Base-by-base conservation (phyloP, 1,140 invertebrate species). In the Limonius californicus region DNA sequence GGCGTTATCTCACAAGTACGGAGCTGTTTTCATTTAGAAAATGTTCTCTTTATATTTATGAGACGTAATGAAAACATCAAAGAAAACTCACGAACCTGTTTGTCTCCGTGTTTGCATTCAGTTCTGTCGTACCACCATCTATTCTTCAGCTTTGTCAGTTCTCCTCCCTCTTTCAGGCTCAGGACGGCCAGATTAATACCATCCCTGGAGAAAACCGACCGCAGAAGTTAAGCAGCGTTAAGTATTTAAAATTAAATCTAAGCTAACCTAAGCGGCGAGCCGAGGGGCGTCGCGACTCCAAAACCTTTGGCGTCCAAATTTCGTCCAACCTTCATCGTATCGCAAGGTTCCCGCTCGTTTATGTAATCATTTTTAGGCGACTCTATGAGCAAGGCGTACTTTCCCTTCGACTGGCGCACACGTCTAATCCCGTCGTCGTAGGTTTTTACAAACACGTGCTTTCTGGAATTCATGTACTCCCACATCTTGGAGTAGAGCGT, bases 331-430 rank as follows among this genome's bases (percentile, higher is more conserved):
- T 94, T 95, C 89, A 97, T 95, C 1, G 96, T 96, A 73, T 98
- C 92, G 78, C 97, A 98, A 0, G 94, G 95, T 70, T 92, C 85
- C 59, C 91, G 80, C 71, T 94, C 92, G 78, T 97, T 98, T 45
- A 88, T 88, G 77, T 96, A 98, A 74, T 98, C 95, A 74, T 97
- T 97, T 72, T 91, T 94, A 0, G 94, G 92, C 4, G 93, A 95
- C 80, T 98, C 95, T 55, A 97, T 86, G 1, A 98, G 80, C 67
- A 97, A 87, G n/a, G 95, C 95, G 77, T 95, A 98, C 78, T 97
- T 95, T 65, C 89, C 89, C 81, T 93, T 93, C 60, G 89, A 92
- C 58, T 82, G 85, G 54, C 92, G 78, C 23, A 95, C 93, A 61
- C 89, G 79, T 59, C 84, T 79, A 62, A 95, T 93, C 6, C 93